These are phyloP conservation scores for Tyto alba DNA, from an alignment of 2,113 vertebrate species.

Conservation along the genomic window DNA sequence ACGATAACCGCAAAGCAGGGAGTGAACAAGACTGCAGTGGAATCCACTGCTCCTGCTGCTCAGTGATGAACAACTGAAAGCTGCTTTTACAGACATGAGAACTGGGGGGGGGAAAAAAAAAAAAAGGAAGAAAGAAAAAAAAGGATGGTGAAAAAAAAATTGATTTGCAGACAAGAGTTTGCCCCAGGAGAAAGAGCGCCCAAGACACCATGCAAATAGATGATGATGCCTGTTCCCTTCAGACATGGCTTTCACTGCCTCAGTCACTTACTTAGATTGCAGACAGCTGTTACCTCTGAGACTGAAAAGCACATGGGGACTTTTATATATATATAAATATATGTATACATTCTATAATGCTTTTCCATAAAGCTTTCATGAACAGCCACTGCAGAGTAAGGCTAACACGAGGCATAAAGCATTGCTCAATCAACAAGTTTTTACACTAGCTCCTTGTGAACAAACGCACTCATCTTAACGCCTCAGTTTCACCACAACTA, in stretches of 20 bases:
- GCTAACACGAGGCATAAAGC: accelerated
- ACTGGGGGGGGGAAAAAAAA: background rate
- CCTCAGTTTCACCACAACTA: background rate
- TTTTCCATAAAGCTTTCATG: background rate
- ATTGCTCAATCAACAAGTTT: background rate
- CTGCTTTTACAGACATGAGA: background rate
- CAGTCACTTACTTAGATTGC: background rate
- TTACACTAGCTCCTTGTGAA: background rate
- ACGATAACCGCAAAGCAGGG: background rate
- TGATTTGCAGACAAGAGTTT: background rate
- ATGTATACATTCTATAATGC: background rate
- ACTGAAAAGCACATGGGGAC: background rate
- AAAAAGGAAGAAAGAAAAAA: background rate
- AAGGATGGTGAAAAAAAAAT: background rate
- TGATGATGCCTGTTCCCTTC: background rate
- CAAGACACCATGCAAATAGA: background rate
- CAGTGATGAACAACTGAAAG: background rate
- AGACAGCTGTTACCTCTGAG: background rate
- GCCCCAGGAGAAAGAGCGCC: background rate
- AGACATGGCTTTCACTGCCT: background rate
- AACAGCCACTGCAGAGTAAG: background rate
- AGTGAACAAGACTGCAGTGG: background rate
- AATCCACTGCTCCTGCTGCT: background rate
- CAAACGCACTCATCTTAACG: accelerated
- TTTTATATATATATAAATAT: no score